A percentile compares a stretch with the other conserved stretches of the same genome.
phyloP scores from a whole-genome alignment of 2,888 invertebrate genomes.

The Synergus umbraculus region DNA sequence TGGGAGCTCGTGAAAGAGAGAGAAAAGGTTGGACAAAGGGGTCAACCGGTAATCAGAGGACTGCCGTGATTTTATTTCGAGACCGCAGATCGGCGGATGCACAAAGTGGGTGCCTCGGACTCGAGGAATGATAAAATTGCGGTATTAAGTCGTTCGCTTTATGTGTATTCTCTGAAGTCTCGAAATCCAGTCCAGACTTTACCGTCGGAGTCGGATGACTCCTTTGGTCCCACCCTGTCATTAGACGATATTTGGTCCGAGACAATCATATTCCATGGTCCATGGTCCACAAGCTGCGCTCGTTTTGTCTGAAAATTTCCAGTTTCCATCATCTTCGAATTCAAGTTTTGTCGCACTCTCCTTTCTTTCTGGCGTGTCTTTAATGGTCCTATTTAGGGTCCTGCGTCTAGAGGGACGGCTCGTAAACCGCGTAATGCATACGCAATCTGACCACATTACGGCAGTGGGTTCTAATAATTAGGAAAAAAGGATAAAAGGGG shows the following conservation, averaged over 20 bases:
- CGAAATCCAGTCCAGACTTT: slow-evolving; percentile 64
- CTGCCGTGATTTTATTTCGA: slow-evolving; percentile 76
- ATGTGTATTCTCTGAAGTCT: slow-evolving; percentile 77
- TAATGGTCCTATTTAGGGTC: slow-evolving; percentile 53
- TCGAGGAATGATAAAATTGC: slow-evolving; percentile 76
- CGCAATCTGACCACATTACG: slow-evolving; percentile 42
- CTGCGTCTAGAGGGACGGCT: slow-evolving; percentile 22
- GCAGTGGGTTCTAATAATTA: slow-evolving; percentile 47
- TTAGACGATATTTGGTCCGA: slow-evolving; percentile 73
- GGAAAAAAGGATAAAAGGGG: not conserved
- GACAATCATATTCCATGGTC: slow-evolving; percentile 72
- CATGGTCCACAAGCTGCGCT: slow-evolving; percentile 59
- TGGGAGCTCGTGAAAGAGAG: slow-evolving; percentile 44
- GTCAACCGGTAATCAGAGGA: slow-evolving; percentile 68
- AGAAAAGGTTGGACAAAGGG: slow-evolving; percentile 53
- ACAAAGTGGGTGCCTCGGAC: slow-evolving; percentile 60
- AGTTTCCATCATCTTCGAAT: slow-evolving; percentile 58
- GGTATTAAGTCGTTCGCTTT: slow-evolving; percentile 77
- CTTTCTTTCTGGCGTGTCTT: slow-evolving; percentile 51
- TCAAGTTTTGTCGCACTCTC: slow-evolving; percentile 52
- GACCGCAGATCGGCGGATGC: slow-evolving; percentile 72
- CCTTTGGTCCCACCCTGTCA: slow-evolving; percentile 71
- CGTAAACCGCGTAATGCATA: slow-evolving; percentile 50
- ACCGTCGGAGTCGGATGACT: slow-evolving; percentile 53
- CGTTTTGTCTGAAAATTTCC: slow-evolving; percentile 62